Evolutionary conservation across 2,113 vertebrate species (phyloP).

Genomic region (Zosterops hypoxanthus): DNA sequence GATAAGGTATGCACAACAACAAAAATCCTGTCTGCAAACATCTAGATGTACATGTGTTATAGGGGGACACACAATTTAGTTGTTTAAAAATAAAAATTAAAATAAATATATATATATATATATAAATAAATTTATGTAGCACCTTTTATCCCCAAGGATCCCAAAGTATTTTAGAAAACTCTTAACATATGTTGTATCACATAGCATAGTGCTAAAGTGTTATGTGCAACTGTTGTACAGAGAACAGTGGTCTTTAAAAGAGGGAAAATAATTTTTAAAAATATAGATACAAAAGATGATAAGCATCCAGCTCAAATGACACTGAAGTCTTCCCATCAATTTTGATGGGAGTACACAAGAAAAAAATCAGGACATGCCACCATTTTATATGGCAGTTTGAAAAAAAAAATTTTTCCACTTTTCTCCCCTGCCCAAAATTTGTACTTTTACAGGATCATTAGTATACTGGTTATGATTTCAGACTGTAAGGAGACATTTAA

Average conservation of each 20-base stretch:
- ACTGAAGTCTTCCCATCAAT: neutral
- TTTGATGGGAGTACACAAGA: neutral
- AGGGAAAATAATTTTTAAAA: neutral
- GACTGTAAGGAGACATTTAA: neutral
- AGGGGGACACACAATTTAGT: neutral
- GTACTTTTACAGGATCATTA: neutral
- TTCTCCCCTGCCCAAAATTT: rapidly evolving
- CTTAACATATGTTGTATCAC: neutral
- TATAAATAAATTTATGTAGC: neutral
- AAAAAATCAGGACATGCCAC: neutral
- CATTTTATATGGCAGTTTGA: neutral
- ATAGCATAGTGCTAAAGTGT: neutral
- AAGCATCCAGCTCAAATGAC: neutral
- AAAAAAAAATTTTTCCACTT: neutral
- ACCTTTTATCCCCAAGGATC: neutral
- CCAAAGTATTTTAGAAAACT: neutral
- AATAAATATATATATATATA: too few species aligned
- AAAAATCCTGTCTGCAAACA: neutral
- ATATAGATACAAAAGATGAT: neutral
- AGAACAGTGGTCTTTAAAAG: neutral
- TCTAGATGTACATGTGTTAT: neutral
- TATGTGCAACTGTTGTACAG: neutral
- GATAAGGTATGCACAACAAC: neutral
- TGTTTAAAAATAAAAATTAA: neutral
- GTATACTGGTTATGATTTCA: neutral